A percentile compares a stretch with the other conserved stretches of the same genome.
phyloP scores from a whole-genome alignment of 1,140 invertebrate genomes.

The Drosophila albomicans region DNA sequence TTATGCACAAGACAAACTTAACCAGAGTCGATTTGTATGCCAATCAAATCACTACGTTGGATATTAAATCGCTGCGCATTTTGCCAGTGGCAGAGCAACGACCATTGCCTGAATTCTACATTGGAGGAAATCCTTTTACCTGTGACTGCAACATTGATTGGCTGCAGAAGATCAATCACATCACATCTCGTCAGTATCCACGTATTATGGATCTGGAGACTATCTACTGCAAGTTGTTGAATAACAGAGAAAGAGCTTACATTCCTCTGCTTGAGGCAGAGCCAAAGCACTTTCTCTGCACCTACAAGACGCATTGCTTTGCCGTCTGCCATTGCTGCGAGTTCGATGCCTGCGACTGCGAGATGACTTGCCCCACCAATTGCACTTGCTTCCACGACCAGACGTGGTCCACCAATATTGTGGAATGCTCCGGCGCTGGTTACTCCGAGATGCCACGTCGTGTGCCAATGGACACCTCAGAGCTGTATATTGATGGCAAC shows the following conservation, averaged over 20 bases:
- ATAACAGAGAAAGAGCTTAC: conserved; percentile 92
- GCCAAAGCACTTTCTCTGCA: conserved; percentile 95
- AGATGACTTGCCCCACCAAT: conserved; percentile 97
- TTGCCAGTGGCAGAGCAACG: conserved; percentile 89
- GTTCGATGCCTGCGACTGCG: conserved; percentile 97
- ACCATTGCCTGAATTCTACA: conserved; percentile 93
- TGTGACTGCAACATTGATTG: conserved; percentile 96
- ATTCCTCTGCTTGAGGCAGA: conserved; percentile 93
- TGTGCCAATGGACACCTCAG: conserved; percentile 97
- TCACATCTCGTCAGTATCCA: conserved; percentile 92
- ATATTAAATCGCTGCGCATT: conserved; percentile 91
- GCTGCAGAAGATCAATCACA: conserved; percentile 93
- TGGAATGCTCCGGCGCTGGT: conserved; percentile 93
- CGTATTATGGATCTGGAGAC: conserved; percentile 95
- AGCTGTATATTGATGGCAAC: conserved; percentile 96
- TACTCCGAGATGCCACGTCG: conserved; percentile 93
- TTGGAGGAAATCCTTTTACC: conserved; percentile 94
- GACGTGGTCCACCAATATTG: conserved; percentile 96
- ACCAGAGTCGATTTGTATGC: conserved; percentile 93
- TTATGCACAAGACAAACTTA: conserved; percentile 93
- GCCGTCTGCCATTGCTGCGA: conserved; percentile 97
- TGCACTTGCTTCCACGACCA: conserved; percentile 98
- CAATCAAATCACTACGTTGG: conserved; percentile 93
- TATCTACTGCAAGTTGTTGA: conserved; percentile 95
- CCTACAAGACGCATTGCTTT: conserved; percentile 96